Base-by-base conservation (phyloP, 2,888 invertebrate species). In the Tigriopus californicus region DNA sequence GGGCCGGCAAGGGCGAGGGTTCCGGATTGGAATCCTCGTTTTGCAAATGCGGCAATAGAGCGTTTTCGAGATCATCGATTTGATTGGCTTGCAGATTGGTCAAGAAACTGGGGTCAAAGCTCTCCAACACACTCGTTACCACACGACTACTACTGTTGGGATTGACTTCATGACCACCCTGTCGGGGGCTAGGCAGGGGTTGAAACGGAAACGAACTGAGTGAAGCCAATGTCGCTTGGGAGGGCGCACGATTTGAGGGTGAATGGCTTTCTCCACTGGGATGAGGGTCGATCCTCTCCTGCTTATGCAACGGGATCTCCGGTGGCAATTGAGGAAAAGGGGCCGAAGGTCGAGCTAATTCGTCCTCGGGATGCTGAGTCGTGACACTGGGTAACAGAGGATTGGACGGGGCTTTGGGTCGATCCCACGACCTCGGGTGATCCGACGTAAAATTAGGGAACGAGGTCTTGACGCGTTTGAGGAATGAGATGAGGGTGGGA, bases 31-130 rank as follows among this genome's bases (percentile, higher is more conserved):
- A 33, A 33, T 33, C 33, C 33, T 58, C 47, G 33, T 18, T n/a
- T 13, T 49, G 48, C 41, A 59, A 42, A 52, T 59, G 59, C 13
- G 59, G 59, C 18, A 59, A 25, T 13, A 59, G 52, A 10, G 51
- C 59, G 24, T 59, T 59, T 20, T 59, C 59, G 13, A 59, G 33
- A 24, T 59, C 59, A 59, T 59, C 59, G n/a, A 59, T 49, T 52
- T 59, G 59, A 22, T 56, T 56, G 22, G 56, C 56, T 12, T 51
- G 59, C 15, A 59, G 44, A 42, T 59, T 59, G 24, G 51, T 59
- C n/a, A 59, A 25, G 41, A 41, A 52, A 49, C n/a, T 46, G 15
- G 48, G 58, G 33, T 58, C 58, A 13, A 58, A 25, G 25, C 25
- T 49, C n/a, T 59, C 59, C 33, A 59, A 25, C 15, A 57, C 46